Evolutionary conservation across 2,113 vertebrate genomes (phyloP), one percentile per base, ranked within the genome.

Genomic region (Tautogolabrus adspersus): DNA sequence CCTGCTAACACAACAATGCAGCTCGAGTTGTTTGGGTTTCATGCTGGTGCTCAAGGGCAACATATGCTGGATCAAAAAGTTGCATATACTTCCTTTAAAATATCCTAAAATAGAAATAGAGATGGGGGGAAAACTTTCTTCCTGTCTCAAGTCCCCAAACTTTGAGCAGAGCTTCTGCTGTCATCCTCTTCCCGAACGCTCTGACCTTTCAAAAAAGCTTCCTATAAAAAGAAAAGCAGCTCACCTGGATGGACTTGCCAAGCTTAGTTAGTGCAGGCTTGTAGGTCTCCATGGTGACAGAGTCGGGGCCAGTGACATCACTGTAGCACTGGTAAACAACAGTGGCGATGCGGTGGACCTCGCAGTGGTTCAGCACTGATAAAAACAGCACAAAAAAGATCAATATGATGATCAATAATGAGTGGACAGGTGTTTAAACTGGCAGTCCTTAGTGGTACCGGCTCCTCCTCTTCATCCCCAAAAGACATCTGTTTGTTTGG

Each of bases 351-450:
- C 85, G 87, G 88, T 96, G 95, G 1, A 98, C 95, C 88, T 99
- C 96, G 74, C 97, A 98, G 57, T 97, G 95, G 79, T 94, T 97
- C 82, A 99, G 84, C 47, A 99, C 98, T 99, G 75, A 57, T n/a
- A 42, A 84, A 26, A 77, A 81, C 42, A 73, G 37, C 38, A 76
- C 8, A 82, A 72, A 74, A 34, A 55, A 42, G 26, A 67, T 56
- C n/a, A n/a, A n/a, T n/a, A n/a, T n/a, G n/a, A 19, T 15, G 55
- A 66, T 9, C 1, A 1, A 12, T 40, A 59, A 56, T 19, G 6
- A 66, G 3, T 0, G 10, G 19, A 52, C 23, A 30, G 51, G 21
- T 38, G 21, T 37, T 15, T 47, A 16, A 4, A 47, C 46, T 15
- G 13, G 13, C 22, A 23, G 55, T 56, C 37, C 26, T 57, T 13